These are phyloP conservation scores for Perca schrenkii DNA, from an alignment of 2,113 vertebrate species.

Conservation along the genomic window DNA sequence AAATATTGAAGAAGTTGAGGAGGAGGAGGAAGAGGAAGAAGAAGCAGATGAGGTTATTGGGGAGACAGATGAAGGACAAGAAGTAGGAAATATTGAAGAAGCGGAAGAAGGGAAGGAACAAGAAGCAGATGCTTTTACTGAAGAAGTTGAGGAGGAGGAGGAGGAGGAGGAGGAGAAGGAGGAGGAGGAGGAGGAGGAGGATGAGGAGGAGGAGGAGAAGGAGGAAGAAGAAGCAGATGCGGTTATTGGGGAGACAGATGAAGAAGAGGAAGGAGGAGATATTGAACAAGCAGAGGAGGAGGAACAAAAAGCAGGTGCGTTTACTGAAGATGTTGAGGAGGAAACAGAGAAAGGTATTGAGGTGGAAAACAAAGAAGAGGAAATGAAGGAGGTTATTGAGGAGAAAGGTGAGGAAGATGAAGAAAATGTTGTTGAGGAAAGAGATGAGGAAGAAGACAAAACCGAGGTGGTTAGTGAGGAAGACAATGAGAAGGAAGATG, in stretches of 20 bases:
- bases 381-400: not conserved
- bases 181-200: not conserved
- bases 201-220: not conserved
- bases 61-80: not conserved
- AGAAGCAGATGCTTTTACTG: not conserved
- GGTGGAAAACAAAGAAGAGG: not conserved
- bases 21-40: not conserved
- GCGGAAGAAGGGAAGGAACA: not conserved
- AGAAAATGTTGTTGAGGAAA: too few species aligned
- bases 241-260: not conserved
- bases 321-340: not conserved
- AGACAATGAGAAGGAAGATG: not conserved
- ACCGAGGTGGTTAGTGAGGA: not conserved
- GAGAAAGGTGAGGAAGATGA: not conserved
- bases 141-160: not conserved
- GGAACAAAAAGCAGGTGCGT: too few species aligned
- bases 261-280: not conserved
- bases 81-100: not conserved
- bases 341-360: not conserved
- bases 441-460: not conserved
- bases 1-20: not conserved
- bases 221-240: not conserved
- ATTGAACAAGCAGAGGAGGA: not conserved
- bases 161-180: not conserved
- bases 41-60: not conserved